Percentiles rank a stretch among this genome's conserved stretches.
Evolutionary conservation across 2,888 invertebrate species (phyloP).

Genomic region (Ashinkailepas kermadecensis): DNA sequence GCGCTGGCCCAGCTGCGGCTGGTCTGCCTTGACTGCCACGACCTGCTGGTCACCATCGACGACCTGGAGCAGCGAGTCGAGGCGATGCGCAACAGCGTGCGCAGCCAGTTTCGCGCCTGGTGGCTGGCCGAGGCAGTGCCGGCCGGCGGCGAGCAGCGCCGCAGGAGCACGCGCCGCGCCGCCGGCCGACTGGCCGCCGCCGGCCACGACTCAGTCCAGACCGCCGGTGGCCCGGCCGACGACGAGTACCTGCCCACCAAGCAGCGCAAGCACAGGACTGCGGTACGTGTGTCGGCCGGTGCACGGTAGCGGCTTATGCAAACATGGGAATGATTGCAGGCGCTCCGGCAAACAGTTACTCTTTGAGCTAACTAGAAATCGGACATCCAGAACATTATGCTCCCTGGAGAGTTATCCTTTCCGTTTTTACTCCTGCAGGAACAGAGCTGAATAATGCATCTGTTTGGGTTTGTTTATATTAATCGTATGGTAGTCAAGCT

Average conservation of each 20-base stretch:
- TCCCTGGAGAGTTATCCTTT: too few relatives aligned
- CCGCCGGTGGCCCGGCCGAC: not conserved
- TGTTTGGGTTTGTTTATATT: too few relatives aligned
- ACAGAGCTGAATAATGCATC: too few relatives aligned
- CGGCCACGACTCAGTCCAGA: not conserved
- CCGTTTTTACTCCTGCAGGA: too few relatives aligned
- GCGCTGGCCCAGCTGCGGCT: not conserved
- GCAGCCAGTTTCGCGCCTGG: conserved; percentile 8
- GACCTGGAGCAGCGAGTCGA: not conserved
- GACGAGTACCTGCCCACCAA: conserved; percentile 4
- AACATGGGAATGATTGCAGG: not conserved
- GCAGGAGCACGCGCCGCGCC: not conserved
- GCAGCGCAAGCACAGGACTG: not conserved
- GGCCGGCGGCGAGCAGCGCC: not conserved
- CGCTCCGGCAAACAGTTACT: too few relatives aligned
- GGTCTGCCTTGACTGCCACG: not conserved
- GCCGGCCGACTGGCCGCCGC: not conserved
- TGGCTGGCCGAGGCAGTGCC: not conserved
- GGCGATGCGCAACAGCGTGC: not conserved
- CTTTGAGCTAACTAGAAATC: too few relatives aligned
- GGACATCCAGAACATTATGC: too few relatives aligned
- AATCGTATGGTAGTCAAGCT: too few relatives aligned
- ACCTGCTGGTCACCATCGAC: conserved; percentile 10
- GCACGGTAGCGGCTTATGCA: not conserved
- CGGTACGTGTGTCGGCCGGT: not conserved